A percentile compares a stretch with the other conserved stretches of the same genome.
phyloP scores from a whole-genome alignment of 1,140 invertebrate species.

The Sitodiplosis mosellana region DNA sequence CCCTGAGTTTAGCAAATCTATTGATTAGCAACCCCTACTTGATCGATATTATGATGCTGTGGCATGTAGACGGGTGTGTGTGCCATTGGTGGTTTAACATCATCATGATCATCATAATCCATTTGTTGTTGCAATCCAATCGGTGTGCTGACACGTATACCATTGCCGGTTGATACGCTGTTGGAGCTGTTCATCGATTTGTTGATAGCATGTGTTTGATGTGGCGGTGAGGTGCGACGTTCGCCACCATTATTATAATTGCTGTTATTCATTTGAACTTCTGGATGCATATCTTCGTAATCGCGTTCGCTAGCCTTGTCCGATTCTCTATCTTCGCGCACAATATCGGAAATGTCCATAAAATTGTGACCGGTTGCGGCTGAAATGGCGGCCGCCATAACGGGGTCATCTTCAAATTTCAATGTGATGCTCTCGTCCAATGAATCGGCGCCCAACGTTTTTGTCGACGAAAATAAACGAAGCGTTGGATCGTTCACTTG shows the following conservation, averaged over 20 bases:
- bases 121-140: neutral
- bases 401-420: conserved; percentile 22
- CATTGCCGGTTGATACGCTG: conserved; percentile 11
- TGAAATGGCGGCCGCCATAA: conserved; percentile 23
- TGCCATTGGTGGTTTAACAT: neutral
- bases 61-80: conserved; percentile 5
- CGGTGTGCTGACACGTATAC: neutral
- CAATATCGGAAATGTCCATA: conserved; percentile 24
- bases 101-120: neutral
- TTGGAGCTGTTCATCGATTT: conserved; percentile 14
- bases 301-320: conserved; percentile 9
- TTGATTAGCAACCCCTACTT: conserved; percentile 3
- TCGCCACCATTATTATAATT: neutral
- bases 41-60: conserved; percentile 25
- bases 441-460: conserved; percentile 20
- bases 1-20: neutral
- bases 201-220: conserved; percentile 7
- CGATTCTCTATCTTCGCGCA: conserved; percentile 16
- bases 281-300: conserved; percentile 1
- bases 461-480: conserved; percentile 23
- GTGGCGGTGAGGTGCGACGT: too few relatives aligned
- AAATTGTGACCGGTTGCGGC: conserved; percentile 22
- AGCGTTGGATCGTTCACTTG: conserved; percentile 25
- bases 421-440: conserved; percentile 19
- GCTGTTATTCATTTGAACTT: neutral